Evolutionary conservation across 2,113 vertebrate genomes (phyloP).

Genomic region (Heteronetta atricapilla): DNA sequence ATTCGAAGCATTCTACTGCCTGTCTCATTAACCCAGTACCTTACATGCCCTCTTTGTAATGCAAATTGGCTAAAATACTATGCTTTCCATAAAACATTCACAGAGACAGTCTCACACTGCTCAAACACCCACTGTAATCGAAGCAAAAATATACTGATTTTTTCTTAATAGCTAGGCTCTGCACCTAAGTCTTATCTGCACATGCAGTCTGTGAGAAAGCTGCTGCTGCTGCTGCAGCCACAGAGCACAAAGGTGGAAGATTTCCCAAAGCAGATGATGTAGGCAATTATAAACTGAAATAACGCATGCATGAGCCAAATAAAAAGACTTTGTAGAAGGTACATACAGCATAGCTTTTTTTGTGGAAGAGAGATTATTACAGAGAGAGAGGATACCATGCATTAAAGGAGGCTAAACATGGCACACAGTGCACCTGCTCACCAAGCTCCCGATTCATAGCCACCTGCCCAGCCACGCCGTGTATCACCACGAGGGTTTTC

Average conservation of each 20-base stretch:
- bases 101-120: constrained; percentile 21
- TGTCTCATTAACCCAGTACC: constrained; percentile 45
- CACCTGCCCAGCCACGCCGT: not conserved
- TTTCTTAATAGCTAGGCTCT: not conserved
- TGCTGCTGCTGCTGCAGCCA: constrained; percentile 11
- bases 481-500: not conserved
- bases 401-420: not conserved
- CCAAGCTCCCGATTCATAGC: not conserved
- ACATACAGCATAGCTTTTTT: not conserved
- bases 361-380: not conserved
- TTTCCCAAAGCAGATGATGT: constrained; percentile 47
- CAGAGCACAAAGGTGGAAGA: constrained; percentile 4
- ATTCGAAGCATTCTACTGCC: constrained; percentile 30
- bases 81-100: constrained; percentile 47
- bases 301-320: constrained; percentile 23
- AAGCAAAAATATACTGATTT: constrained; percentile 12
- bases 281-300: constrained; percentile 36
- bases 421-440: not conserved
- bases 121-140: not conserved
- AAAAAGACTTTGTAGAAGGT: not conserved
- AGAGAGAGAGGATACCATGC: not conserved
- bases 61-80: constrained; percentile 58
- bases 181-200: constrained; percentile 14
- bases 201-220: constrained; percentile 26
- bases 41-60: constrained; percentile 52